Percentiles rank a stretch among this genome's conserved stretches.
These are phyloP conservation scores for Diadema setosum DNA, from an alignment of 35 echinoderm and acorn worm species.

Conservation along the genomic window DNA sequence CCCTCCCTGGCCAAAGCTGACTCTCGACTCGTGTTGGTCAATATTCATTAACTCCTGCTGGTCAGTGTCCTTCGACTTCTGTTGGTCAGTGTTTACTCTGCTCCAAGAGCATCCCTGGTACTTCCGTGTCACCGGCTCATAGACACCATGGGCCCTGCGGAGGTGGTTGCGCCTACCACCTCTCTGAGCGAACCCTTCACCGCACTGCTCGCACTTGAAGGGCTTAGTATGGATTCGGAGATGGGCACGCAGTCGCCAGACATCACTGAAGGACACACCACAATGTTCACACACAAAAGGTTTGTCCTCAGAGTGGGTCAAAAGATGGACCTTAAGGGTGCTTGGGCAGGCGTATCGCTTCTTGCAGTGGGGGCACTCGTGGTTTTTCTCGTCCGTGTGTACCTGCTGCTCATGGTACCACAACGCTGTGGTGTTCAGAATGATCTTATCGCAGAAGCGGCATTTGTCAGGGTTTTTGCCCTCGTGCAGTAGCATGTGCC, in stretches of 20 bases:
- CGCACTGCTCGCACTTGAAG: background rate
- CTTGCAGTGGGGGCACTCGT: background rate
- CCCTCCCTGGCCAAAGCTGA: too few species aligned
- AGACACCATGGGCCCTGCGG: background rate
- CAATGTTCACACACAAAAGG: background rate
- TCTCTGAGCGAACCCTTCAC: background rate
- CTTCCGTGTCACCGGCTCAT: conserved; percentile 3
- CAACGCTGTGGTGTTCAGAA: background rate
- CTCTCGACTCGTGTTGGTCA: too few species aligned
- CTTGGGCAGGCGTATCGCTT: background rate
- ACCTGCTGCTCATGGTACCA: background rate
- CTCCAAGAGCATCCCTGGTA: conserved; percentile 56
- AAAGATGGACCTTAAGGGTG: background rate
- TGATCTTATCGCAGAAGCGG: background rate
- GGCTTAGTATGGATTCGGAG: background rate
- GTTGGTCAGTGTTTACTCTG: too few species aligned
- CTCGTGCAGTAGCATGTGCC: background rate
- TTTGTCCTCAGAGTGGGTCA: background rate
- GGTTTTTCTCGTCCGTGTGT: background rate
- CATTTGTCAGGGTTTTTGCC: background rate
- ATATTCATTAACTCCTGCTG: too few species aligned
- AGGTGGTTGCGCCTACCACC: background rate
- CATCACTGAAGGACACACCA: background rate
- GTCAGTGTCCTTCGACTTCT: too few species aligned
- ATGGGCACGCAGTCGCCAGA: background rate